These are phyloP conservation scores for Eupristina koningsbergeri DNA, from an alignment of 1,140 invertebrate genomes.

Conservation along the genomic window DNA sequence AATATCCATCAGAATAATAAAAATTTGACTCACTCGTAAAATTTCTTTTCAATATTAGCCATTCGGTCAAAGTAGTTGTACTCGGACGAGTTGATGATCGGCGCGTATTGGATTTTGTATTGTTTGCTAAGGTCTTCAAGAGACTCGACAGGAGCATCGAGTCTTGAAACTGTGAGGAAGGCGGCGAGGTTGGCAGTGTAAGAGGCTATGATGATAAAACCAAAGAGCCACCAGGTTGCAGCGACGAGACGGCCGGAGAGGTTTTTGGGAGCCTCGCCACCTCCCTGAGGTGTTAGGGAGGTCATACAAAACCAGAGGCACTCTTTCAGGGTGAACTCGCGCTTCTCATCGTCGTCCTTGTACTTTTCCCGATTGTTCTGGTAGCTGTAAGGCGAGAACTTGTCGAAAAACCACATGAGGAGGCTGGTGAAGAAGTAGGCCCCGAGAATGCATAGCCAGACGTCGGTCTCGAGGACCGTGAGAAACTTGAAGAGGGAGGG, in stretches of 20 bases:
- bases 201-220: conserved; percentile 98
- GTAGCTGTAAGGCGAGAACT: conserved; percentile 96
- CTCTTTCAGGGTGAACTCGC: conserved; percentile 96
- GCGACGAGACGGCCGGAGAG: conserved; percentile 92
- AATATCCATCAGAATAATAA: no score
- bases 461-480: conserved; percentile 94
- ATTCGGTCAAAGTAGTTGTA: conserved; percentile 96
- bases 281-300: conserved; percentile 95
- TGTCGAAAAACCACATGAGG: conserved; percentile 95
- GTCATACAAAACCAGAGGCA: conserved; percentile 99
- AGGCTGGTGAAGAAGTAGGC: conserved; percentile 96
- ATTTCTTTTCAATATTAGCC: conserved; percentile 94
- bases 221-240: conserved; percentile 98
- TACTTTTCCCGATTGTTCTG: conserved; percentile 96
- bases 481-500: conserved; percentile 97
- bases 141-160: conserved; percentile 93
- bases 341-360: conserved; percentile 93
- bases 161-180: conserved; percentile 91
- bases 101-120: conserved; percentile 96
- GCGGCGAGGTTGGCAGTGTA: conserved; percentile 98
- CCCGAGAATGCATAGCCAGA: conserved; percentile 96
- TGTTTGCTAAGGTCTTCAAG: conserved; percentile 94
- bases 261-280: conserved; percentile 96
- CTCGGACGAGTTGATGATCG: conserved; percentile 86
- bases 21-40: conserved; percentile 87